Conservation (phyloP, 2,797 vertebrate genomes). For the Triplophysa bombifrons region DNA sequence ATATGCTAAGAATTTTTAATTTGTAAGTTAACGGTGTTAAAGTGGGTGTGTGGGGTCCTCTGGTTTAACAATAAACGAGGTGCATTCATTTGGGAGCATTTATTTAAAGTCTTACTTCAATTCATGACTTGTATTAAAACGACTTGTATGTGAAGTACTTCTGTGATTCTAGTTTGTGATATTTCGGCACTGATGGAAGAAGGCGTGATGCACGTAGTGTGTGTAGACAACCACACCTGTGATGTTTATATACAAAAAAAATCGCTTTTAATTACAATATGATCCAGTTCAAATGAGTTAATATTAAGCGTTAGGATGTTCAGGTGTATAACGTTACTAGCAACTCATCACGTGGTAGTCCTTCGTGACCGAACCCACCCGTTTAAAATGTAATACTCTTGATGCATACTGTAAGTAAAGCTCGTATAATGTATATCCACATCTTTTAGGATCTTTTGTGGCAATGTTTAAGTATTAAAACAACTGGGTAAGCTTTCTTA, state of each 20-base stretch:
- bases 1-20: not conserved
- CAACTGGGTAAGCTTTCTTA: not conserved
- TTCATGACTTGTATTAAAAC: not conserved
- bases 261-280: not conserved
- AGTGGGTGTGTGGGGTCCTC: conserved; percentile 31
- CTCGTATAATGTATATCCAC: not conserved
- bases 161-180: not conserved
- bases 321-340: not conserved
- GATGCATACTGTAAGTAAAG: not conserved
- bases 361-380: conserved; percentile 19
- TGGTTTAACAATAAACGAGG: not conserved
- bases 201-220: not conserved
- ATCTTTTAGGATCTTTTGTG: too few relatives aligned
- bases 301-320: not conserved
- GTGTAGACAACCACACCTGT: not conserved
- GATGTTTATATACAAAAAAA: not conserved
- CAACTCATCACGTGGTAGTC: conserved; percentile 27
- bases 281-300: too few relatives aligned
- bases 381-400: not conserved
- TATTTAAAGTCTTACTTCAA: not conserved
- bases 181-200: not conserved
- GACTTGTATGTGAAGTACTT: not conserved
- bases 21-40: not conserved
- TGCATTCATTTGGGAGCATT: not conserved
- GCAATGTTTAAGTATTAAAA: not conserved